Percentiles rank a stretch among this genome's conserved stretches.
Evolutionary conservation across 2,797 vertebrate genomes (phyloP).

Genomic region (Heteromormyrus szaboi): DNA sequence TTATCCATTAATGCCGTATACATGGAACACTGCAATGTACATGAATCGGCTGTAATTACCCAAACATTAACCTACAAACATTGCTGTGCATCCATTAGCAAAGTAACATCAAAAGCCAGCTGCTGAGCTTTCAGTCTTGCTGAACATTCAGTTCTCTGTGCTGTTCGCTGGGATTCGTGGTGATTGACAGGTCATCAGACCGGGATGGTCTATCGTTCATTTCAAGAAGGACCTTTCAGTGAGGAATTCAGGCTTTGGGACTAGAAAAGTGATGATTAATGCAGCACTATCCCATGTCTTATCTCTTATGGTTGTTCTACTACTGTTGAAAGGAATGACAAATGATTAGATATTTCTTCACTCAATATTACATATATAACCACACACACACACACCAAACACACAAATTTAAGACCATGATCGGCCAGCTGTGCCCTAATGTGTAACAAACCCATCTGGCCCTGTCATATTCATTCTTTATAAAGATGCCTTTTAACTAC

Average conservation of each 20-base stretch:
- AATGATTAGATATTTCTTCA: constrained; percentile 9
- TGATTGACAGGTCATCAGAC: neutral
- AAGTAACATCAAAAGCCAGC: neutral
- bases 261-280: neutral
- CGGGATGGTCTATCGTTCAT: neutral
- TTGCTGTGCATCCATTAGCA: neutral
- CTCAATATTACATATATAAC: neutral
- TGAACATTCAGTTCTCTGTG: neutral
- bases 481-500: neutral
- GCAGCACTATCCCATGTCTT: neutral
- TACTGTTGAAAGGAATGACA: neutral
- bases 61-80: neutral
- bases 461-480: neutral
- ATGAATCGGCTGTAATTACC: neutral
- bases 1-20: neutral
- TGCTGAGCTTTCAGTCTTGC: neutral
- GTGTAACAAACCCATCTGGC: neutral
- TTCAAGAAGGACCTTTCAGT: neutral
- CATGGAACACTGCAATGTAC: neutral
- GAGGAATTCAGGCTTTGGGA: neutral
- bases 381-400: neutral
- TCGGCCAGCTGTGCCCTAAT: neutral
- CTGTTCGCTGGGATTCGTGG: neutral
- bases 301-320: neutral
- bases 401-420: neutral